Conservation (phyloP, 2,888 invertebrate genomes). For the Acanthoscelides obtectus region DNA sequence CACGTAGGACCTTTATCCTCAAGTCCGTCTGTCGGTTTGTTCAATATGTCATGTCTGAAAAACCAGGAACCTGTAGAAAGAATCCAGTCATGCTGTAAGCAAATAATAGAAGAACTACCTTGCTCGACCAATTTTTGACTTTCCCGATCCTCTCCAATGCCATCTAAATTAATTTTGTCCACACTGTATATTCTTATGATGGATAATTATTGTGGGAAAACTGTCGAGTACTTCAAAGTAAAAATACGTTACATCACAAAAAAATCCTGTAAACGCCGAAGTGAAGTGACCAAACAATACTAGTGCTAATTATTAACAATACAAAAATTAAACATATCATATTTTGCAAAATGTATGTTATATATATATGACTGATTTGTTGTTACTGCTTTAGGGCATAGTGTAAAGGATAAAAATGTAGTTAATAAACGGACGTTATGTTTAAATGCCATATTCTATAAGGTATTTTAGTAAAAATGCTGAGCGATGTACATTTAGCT, state of each 20-base stretch:
- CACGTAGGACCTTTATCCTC: no score
- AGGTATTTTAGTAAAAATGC: neutral
- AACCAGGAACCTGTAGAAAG: no score
- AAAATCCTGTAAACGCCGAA: constrained; percentile 9
- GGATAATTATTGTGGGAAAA: neutral
- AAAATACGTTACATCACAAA: neutral
- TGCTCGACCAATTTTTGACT: no score
- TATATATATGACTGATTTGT: constrained; percentile 12
- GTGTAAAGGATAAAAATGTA: neutral
- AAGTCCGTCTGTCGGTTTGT: no score
- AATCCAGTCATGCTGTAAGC: no score
- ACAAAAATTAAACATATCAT: constrained; percentile 38
- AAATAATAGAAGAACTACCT: no score
- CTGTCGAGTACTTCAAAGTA: neutral
- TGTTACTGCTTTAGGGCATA: constrained; percentile 5
- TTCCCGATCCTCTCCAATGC: no score
- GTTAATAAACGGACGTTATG: neutral
- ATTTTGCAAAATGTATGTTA: constrained; percentile 36
- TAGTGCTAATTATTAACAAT: constrained; percentile 23
- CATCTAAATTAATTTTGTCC: no score
- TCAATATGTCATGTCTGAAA: no score
- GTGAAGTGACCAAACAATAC: constrained; percentile 32
- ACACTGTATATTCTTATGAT: no score
- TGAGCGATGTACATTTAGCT: neutral
- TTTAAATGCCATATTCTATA: neutral